phyloP scores from a whole-genome alignment of 2,888 invertebrate genomes.

The Rhopalosiphum nymphaeae region DNA sequence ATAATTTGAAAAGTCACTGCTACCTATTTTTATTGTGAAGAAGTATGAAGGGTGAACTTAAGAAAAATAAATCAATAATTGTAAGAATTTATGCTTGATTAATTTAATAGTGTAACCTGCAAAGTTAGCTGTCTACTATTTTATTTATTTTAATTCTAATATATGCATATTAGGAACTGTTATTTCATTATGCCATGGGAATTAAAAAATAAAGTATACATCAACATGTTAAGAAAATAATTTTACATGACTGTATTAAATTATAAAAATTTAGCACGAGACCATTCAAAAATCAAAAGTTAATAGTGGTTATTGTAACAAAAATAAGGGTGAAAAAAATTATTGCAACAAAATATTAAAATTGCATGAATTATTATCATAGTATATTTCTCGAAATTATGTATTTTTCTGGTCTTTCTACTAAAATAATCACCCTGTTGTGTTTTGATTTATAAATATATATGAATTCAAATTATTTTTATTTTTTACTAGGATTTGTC shows the following conservation, averaged over 20 bases:
- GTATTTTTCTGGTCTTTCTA: neutral
- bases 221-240: neutral
- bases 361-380: neutral
- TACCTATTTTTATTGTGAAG: neutral
- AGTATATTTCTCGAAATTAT: neutral
- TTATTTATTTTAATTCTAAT: neutral
- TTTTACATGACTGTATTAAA: neutral
- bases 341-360: neutral
- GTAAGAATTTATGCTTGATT: neutral
- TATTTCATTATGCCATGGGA: no score
- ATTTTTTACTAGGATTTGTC: slow-evolving; percentile 63
- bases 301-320: neutral
- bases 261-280: neutral
- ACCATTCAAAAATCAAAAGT: neutral
- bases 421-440: neutral
- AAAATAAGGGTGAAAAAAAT: neutral
- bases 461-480: neutral
- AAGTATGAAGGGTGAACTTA: neutral
- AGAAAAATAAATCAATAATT: neutral
- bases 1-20: neutral
- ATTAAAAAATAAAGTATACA: neutral
- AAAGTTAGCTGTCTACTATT: neutral
- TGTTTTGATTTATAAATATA: neutral
- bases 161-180: neutral
- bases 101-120: neutral